Evolutionary conservation across 2,888 invertebrate species (phyloP), one percentile per base, ranked within the genome.

Genomic region (Tigriopus californicus): DNA sequence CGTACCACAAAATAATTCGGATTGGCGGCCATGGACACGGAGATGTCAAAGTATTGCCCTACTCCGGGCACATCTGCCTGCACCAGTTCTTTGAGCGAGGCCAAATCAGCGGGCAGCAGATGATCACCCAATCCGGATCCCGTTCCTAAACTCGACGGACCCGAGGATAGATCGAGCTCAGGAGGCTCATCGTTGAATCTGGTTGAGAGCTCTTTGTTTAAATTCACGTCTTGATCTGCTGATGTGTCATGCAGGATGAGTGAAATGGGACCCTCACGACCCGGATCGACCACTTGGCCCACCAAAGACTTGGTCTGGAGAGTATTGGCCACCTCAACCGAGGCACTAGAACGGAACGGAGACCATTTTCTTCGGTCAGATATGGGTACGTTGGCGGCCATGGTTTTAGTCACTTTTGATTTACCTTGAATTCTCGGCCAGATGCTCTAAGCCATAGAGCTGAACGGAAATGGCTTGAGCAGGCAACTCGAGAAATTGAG

Each of bases 11-110:
- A 83, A 71, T 81, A 80, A 70, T 78, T 77, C 0, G 87, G 87
- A 75, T 80, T 82, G 2, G 85, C 82, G 0, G 84, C 83, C 74
- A 82, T 79, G 1, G 82, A 78, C 60, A 86, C 75, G 66, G 78
- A 77, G 13, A 86, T 80, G 67, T 83, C 81, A 67, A 83, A 82
- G 66, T 75, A 80, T 41, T 75, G 71, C 2, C 77, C 79, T 47
- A 71, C 64, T 1, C 65, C 63, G 2, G 77, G 75, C 22, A 78
- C 69, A 12, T 61, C 61, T 1, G 77, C 76, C 18, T 69, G 68
- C 44, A 67, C 67, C 40, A 76, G 69, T 74, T 67, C 76, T 77
- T 70, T 72, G 40, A 58, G 33, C 5, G n/a, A 24, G 8, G 58
- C 33, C 25, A 58, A 22, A 18, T 58, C 58, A 6, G 22, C 15